Conservation (phyloP, 2,113 vertebrate species). For the Balaenoptera acutorostrata region DNA sequence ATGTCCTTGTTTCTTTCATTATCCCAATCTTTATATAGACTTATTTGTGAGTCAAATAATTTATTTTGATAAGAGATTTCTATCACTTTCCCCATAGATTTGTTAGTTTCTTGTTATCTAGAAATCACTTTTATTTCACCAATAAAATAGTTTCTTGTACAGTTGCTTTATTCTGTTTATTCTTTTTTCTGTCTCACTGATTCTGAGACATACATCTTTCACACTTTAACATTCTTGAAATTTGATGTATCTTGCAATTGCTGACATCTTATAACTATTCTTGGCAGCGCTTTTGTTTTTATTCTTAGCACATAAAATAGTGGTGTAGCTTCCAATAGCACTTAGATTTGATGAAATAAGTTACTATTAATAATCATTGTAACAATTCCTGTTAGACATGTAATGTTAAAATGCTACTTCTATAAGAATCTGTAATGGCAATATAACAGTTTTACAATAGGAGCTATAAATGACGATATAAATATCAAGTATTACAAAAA, state of each 20-base stretch:
- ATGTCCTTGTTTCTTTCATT: background rate
- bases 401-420: background rate
- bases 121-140: background rate
- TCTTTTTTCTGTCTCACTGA: background rate
- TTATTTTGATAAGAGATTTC: background rate
- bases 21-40: background rate
- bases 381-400: background rate
- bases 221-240: background rate
- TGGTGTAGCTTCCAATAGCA: background rate
- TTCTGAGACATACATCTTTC: background rate
- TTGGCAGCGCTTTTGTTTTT: background rate
- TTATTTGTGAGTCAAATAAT: background rate
- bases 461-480: background rate
- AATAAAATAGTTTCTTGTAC: background rate
- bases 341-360: background rate
- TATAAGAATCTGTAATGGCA: background rate
- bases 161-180: background rate
- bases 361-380: background rate
- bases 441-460: background rate
- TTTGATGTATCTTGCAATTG: background rate
- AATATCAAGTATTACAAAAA: background rate
- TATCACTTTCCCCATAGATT: background rate
- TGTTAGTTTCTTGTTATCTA: background rate
- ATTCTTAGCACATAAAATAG: background rate
- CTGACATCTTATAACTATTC: background rate